Percentiles rank a stretch among this genome's conserved stretches.
Evolutionary conservation across 2,797 vertebrate genomes (phyloP).

Genomic region (Trematomus bernacchii): DNA sequence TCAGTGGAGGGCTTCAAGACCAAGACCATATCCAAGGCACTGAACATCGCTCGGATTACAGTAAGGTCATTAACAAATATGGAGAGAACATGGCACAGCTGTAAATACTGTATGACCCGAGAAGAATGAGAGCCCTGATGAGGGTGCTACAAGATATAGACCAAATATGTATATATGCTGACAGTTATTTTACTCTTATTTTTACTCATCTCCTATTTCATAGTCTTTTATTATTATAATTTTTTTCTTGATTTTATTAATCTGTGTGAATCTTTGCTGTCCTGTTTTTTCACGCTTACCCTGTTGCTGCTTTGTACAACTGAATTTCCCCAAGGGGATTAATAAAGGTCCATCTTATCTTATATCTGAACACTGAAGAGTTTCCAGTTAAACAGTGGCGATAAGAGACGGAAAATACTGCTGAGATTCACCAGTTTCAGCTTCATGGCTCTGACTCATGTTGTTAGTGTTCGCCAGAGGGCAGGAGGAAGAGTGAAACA

Average conservation of each 20-base stretch:
- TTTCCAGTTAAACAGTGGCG: not conserved
- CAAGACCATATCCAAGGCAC: not conserved
- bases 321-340: no score
- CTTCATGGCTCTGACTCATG: conserved; percentile 2
- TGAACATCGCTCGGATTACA: not conserved
- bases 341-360: no score
- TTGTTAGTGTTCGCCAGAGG: not conserved
- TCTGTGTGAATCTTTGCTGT: no score
- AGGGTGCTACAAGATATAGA: conserved; percentile 13
- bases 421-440: not conserved
- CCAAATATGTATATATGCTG: no score
- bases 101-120: conserved; percentile 6
- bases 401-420: conserved; percentile 7
- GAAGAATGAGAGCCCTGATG: not conserved
- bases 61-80: conserved; percentile 14
- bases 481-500: not conserved
- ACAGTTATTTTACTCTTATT: no score
- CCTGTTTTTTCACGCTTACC: no score
- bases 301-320: no score
- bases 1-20: not conserved
- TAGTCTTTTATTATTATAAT: no score
- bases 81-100: conserved; percentile 14
- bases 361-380: conserved; percentile 13
- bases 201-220: no score
- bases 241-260: no score